A percentile compares a stretch with the other conserved stretches of the same genome.
Evolutionary conservation across 92 coral and sea anemone species (phyloP).

Genomic region (Epizoanthus ramosus): DNA sequence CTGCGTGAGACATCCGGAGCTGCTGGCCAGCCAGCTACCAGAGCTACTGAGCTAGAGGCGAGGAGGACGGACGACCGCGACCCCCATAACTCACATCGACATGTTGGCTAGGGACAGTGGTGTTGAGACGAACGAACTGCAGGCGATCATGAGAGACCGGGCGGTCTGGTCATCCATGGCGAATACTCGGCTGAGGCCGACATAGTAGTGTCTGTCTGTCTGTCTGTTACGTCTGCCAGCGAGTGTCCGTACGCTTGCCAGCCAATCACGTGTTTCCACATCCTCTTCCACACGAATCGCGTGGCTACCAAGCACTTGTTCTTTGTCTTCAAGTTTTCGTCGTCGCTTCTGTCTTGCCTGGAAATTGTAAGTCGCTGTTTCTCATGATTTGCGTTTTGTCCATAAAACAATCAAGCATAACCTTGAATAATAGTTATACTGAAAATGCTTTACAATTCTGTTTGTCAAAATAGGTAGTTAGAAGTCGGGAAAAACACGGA

Average conservation of each 20-base stretch:
- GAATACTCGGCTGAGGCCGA: too few relatives aligned
- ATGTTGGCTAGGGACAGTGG: too few relatives aligned
- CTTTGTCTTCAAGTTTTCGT: background rate
- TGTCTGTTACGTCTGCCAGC: too few relatives aligned
- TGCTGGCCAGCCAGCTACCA: too few relatives aligned
- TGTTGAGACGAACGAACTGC: too few relatives aligned
- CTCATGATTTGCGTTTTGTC: background rate
- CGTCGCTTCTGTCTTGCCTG: background rate
- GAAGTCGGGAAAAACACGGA: background rate
- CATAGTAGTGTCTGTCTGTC: too few relatives aligned
- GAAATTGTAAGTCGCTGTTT: background rate
- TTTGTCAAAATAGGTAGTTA: background rate
- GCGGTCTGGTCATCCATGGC: too few relatives aligned
- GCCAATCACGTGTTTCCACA: conserved; percentile 36
- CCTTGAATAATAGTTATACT: background rate
- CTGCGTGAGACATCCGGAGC: too few relatives aligned
- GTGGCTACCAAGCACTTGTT: conserved; percentile 33
- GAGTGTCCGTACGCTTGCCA: background rate
- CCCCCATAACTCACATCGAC: too few relatives aligned
- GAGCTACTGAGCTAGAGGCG: too few relatives aligned
- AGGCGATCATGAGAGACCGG: too few relatives aligned
- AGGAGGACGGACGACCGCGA: too few relatives aligned
- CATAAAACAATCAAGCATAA: background rate
- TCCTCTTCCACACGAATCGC: background rate
- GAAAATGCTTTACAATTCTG: background rate